phyloP scores from a whole-genome alignment of 2,113 vertebrate species.

The Ursus arctos region DNA sequence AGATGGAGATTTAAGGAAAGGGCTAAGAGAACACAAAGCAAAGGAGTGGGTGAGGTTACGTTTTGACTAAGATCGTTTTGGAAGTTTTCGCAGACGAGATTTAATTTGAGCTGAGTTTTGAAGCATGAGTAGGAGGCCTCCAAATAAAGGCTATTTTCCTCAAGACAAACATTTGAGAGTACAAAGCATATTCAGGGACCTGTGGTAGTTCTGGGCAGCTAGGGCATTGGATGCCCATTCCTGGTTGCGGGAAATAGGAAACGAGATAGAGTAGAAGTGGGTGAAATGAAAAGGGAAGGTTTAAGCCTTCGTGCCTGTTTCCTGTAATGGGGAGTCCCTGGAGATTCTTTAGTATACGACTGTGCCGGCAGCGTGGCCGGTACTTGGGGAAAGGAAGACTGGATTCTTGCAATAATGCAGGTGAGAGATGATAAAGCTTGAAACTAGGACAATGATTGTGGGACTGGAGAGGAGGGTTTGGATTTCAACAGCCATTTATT shows the following conservation, averaged over 20 bases:
- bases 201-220: not conserved
- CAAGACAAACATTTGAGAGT: not conserved
- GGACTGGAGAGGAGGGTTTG: not conserved
- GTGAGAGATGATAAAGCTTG: not conserved
- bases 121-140: slow-evolving; percentile 22
- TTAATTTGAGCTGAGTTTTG: slow-evolving; percentile 25
- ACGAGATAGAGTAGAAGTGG: not conserved
- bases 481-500: not conserved
- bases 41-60: not conserved
- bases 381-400: not conserved
- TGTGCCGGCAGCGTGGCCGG: not conserved
- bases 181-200: not conserved
- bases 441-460: not conserved
- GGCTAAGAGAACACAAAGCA: slow-evolving; percentile 8
- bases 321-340: not conserved
- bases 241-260: not conserved
- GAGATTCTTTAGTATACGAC: not conserved
- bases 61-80: slow-evolving; percentile 12
- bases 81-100: slow-evolving; percentile 26
- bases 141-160: not conserved
- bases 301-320: not conserved
- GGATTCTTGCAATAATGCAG: not conserved
- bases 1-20: not conserved
- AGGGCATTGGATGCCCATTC: not conserved
- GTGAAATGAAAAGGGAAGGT: not conserved